phyloP scores from a whole-genome alignment of 2,113 vertebrate species.

The Cyprinodon brontotheroides region DNA sequence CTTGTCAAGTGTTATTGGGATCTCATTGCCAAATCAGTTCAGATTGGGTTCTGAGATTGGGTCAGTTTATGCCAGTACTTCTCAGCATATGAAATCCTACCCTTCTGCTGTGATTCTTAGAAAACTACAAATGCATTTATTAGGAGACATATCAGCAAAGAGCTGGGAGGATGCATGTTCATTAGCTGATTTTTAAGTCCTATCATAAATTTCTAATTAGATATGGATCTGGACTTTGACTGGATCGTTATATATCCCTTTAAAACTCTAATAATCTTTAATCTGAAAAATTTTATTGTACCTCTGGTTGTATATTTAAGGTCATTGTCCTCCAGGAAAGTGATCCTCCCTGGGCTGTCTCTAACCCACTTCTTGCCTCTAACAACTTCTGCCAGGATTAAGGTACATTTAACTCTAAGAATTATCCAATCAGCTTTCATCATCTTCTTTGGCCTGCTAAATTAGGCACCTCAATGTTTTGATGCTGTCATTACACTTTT shows the following conservation, averaged over 20 bases:
- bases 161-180: constrained; percentile 20
- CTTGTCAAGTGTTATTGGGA: constrained; percentile 74
- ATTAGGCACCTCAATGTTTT: too few relatives aligned
- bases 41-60: constrained; percentile 37
- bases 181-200: background rate
- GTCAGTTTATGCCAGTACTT: constrained; percentile 45
- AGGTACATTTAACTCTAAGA: background rate
- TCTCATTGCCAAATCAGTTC: constrained; percentile 66
- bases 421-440: background rate
- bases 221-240: background rate
- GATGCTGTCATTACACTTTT: background rate
- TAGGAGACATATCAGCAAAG: constrained; percentile 34
- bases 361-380: background rate
- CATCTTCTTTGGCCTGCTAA: background rate
- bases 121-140: constrained; percentile 55
- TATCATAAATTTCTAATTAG: background rate
- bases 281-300: background rate
- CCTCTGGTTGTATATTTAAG: background rate
- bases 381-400: background rate
- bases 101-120: constrained; percentile 40
- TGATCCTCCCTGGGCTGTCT: background rate
- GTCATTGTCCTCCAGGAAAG: background rate
- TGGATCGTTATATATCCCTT: background rate
- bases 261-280: too few relatives aligned
- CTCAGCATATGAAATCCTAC: constrained; percentile 58